Evolutionary conservation across 2,797 vertebrate species (phyloP), one percentile per base, ranked within the genome.

Genomic region (Cyclopterus lumpus): DNA sequence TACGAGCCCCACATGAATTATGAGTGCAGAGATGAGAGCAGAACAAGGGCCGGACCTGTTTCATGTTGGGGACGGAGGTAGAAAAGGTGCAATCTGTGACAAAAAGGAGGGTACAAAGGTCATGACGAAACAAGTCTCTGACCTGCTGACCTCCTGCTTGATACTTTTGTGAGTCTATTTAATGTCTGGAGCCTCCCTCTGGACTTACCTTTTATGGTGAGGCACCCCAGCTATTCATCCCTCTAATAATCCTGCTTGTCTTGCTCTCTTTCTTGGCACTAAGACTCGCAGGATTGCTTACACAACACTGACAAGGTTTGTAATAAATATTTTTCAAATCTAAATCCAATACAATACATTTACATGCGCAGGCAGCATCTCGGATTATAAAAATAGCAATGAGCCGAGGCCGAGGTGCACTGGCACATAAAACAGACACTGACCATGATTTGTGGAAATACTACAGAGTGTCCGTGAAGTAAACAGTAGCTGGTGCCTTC

Each of bases 141-240:
- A 77, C 67, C 73, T 75, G 44, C 30, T 65, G 61, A 65, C 28
- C n/a, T 44, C 24, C 32, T 32, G 28, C 28, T 62, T 66, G 78
- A 77, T 34, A 69, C 71, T 61, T 67, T 53, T 44, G 5, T 46
- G 2, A 65, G 20, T 77, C 30, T 8, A n/a, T 65, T 79, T 80
- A 20, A 66, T 71, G 24, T 77, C 65, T 48, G 14, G 53, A 82
- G 71, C 59, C n/a, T 86, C 71, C 60, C 70, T 82, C 81, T 79
- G 67, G 81, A 86, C 83, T 87, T 69, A 66, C 89, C 92, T 93
- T 94, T 90, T 93, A 93, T 91, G 93, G 93, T 81, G 81, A 83
- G 73, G 81, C 79, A 87, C 83, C 83, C 73, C 82, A 79, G 82
- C 83, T 87, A 81, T 87, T 92, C 82, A 86, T 63, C 54, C 80